Base-by-base conservation (phyloP, 2,797 vertebrate species). In the Poeciliopsis presidionis region DNA sequence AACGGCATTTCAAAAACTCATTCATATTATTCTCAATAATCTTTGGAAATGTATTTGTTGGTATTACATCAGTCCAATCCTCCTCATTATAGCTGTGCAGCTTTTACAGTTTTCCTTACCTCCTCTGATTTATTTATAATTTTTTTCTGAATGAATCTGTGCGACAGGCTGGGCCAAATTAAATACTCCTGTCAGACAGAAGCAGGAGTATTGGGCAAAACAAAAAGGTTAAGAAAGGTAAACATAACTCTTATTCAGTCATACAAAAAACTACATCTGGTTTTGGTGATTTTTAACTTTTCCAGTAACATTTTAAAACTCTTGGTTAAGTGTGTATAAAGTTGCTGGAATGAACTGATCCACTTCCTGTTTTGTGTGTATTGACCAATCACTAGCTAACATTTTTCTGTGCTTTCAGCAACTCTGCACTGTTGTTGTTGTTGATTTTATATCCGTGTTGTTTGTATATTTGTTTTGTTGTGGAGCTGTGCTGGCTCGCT, bases 351-450 rank as follows among this genome's bases (percentile, higher is more conserved):
- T 59, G 9, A 89, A 82, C 30, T 81, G 75, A 80, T 79, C 77
- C 83, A 82, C 84, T 73, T 80, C 77, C 86, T 91, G 86, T 91
- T 91, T 75, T 90, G 85, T 93, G 81, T 86, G 89, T 91, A 88
- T 53, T 90, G 89, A 92, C 51, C 72, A 22, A 82, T 87, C 93
- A 91, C 85, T 14, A 86, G 92, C 93, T 94, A 93, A 93, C 92
- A 93, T 94, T 91, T 93, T 81, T 93, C 90, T 94, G 93, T 93
- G 94, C 93, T 92, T 94, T 91, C 90, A 95, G 91, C 93, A 92
- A 88, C 89, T 94, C 86, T 91, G 90, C 92, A 92, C 93, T 94
- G 82, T 92, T 90, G 90, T 92, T 90, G 59, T 61, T 61, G 59
- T 65, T 65, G 18, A 4, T 93, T 89, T 92, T 83, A 90, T 93